Percentiles rank a stretch among this genome's conserved stretches.
phyloP scores from a whole-genome alignment of 2,888 invertebrate species.

The Eubasilissa splendida region DNA sequence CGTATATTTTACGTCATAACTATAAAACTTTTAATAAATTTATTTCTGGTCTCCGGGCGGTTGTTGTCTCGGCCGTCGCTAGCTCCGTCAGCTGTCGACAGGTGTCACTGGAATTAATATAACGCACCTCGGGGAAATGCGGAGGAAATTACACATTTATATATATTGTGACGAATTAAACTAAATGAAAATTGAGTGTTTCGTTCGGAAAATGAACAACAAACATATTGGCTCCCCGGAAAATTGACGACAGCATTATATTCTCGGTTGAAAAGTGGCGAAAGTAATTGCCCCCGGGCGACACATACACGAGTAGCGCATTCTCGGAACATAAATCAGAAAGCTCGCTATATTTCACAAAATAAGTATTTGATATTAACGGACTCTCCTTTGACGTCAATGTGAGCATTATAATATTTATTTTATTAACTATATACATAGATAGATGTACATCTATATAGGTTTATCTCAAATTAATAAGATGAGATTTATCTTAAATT shows the following conservation, averaged over 20 bases:
- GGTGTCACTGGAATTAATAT: background rate
- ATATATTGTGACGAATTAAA: no score
- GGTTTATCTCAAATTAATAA: no score
- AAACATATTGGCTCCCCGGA: background rate
- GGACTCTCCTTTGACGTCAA: conserved; percentile 23
- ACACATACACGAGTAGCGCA: conserved; percentile 26
- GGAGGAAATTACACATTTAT: no score
- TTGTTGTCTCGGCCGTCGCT: background rate
- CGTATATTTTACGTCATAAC: no score
- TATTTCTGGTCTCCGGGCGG: no score
- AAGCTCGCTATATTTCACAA: conserved; percentile 7
- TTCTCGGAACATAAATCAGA: conserved; percentile 21
- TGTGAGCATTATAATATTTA: conserved; percentile 8
- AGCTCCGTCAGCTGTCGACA: background rate
- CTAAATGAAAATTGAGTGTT: no score
- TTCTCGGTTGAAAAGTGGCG: conserved; percentile 12
- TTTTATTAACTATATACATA: conserved; percentile 13
- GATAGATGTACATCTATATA: background rate
- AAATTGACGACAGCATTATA: conserved; percentile 20
- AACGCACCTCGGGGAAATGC: background rate
- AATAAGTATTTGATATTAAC: conserved; percentile 13
- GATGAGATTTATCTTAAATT: no score
- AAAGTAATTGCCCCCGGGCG: conserved; percentile 15
- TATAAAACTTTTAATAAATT: no score
- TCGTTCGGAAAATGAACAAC: no score